Evolutionary conservation across 1,140 invertebrate species (phyloP).

Genomic region (Bombus picipes): DNA sequence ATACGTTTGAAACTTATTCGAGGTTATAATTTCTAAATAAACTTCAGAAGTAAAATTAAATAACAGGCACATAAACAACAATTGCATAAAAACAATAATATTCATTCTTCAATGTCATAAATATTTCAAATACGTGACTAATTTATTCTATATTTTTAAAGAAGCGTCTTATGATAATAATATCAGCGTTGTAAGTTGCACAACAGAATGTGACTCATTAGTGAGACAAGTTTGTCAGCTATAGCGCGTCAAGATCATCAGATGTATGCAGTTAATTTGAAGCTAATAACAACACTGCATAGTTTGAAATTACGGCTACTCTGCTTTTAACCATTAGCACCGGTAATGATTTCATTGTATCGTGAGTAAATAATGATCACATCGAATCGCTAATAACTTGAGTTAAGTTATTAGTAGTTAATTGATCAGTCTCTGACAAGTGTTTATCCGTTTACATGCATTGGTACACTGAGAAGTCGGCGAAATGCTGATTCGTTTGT

Average conservation of each 20-base stretch:
- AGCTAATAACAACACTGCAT: neutral
- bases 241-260: neutral
- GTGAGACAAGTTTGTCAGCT: neutral
- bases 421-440: conserved; percentile 1
- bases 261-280: neutral
- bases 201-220: neutral
- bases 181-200: neutral
- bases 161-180: neutral
- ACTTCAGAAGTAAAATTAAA: too few species aligned
- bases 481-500: neutral
- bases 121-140: too few species aligned
- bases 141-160: neutral
- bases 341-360: neutral
- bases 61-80: too few species aligned
- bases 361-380: conserved; percentile 10
- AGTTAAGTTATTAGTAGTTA: conserved; percentile 8
- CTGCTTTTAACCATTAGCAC: neutral
- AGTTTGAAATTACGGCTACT: neutral
- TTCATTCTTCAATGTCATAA: too few species aligned
- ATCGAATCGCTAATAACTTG: conserved; percentile 23
- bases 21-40: too few species aligned
- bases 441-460: neutral
- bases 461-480: neutral
- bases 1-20: neutral
- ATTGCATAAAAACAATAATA: neutral